Percentiles rank a stretch among this genome's conserved stretches.
Evolutionary conservation across 2,888 invertebrate genomes (phyloP).

Genomic region (Leucoma salicis): DNA sequence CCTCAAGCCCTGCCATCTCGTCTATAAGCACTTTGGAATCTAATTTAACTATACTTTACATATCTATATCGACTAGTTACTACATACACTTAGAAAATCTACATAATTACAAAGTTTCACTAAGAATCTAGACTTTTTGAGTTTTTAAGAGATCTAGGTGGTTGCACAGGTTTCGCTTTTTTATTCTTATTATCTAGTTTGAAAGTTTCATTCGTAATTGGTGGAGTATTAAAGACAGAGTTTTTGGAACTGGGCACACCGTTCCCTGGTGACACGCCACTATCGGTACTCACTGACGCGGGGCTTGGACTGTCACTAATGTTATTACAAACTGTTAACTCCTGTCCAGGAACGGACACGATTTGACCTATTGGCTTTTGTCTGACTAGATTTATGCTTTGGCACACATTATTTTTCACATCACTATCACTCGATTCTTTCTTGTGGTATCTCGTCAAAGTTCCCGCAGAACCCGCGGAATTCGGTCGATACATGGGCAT

Average conservation of each 20-base stretch:
- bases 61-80: constrained; percentile 51
- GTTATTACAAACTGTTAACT: constrained; percentile 71
- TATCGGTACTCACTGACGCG: constrained; percentile 71
- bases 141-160: constrained; percentile 68
- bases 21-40: constrained; percentile 70
- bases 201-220: constrained; percentile 47
- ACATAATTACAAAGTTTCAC: constrained; percentile 75
- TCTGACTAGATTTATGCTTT: constrained; percentile 78
- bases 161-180: constrained; percentile 58
- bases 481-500: constrained; percentile 72
- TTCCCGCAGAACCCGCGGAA: constrained; percentile 76
- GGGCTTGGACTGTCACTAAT: constrained; percentile 71
- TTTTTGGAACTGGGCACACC: constrained; percentile 67
- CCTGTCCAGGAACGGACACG: constrained; percentile 70
- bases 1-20: constrained; percentile 15
- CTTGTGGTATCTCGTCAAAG: constrained; percentile 71
- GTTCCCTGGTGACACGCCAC: constrained; percentile 72
- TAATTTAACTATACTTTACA: constrained; percentile 62
- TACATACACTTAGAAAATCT: constrained; percentile 81
- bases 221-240: constrained; percentile 57
- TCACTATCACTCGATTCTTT: constrained; percentile 59
- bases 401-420: constrained; percentile 69
- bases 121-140: constrained; percentile 78
- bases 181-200: constrained; percentile 58
- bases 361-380: constrained; percentile 79